Evolutionary conservation across 2,113 vertebrate species (phyloP), one percentile per base, ranked within the genome.

Genomic region (Cyphomyrus discorhynchus): DNA sequence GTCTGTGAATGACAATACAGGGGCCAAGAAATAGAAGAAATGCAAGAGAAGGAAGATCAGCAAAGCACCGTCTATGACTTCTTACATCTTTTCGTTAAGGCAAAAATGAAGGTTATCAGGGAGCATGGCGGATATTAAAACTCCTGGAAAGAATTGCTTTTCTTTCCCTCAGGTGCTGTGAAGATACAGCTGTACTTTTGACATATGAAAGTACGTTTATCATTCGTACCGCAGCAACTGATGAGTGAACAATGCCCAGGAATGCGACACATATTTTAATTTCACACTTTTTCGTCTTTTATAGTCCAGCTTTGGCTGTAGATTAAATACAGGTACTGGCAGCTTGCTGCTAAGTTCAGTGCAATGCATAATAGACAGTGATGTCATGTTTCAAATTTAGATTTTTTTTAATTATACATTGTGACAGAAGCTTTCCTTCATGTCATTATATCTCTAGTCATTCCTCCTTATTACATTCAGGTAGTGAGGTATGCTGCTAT

Each of bases 191-290:
- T 87, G 10, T 87, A 53, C 31, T 77, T 77, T 39, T 77, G 47
- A 17, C 15, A 39, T 21, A 21, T 89, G 90, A 87, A 90, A 91
- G 91, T 90, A 80, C 92, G 90, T 94, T 70, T 80, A 95, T 94
- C 94, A 95, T 93, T 90, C 94, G 93, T 92, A 89, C 91, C 94
- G 86, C 89, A 93, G 95, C 93, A 95, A 17, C 94, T 94, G 27
- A 95, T 93, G 49, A 95, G 94, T 94, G 95, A 96, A 95, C 94
- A 94, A 95, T 95, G 95, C 95, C 95, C 95, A 95, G 95, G 96
- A 96, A 96, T 95, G 95, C 92, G 95, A 96, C 95, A 96, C 95
- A 95, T 95, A 95, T 95, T 96, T 96, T 95, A 96, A 96, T 97
- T 97, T 97, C 96, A 96, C 95, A 96, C 95, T 94, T 95, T 95